Conservation (phyloP, 2,888 invertebrate genomes). For the Agonum fuliginosum region DNA sequence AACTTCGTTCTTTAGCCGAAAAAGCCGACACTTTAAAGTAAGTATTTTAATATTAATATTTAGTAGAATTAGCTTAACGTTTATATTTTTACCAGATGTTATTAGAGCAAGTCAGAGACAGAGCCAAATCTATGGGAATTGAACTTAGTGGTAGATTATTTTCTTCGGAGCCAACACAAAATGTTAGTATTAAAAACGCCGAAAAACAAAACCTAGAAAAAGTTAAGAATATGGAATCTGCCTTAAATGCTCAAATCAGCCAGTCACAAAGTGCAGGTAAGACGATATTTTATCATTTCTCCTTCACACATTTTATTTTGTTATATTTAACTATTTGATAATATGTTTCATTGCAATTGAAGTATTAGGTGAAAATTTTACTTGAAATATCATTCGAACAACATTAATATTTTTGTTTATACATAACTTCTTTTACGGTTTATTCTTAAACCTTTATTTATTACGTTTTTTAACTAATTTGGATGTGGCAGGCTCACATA, state of each 20-base stretch:
- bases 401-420: too few relatives aligned
- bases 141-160: constrained; percentile 76
- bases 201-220: constrained; percentile 71
- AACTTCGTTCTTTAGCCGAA: constrained; percentile 83
- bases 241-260: constrained; percentile 69
- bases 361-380: too few relatives aligned
- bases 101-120: constrained; percentile 84
- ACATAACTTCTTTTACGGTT: too few relatives aligned
- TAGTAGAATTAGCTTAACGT: constrained; percentile 24
- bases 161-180: constrained; percentile 65
- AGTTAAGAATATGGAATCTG: constrained; percentile 70
- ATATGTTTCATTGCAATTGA: too few relatives aligned
- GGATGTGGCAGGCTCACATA: too few relatives aligned
- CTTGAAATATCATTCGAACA: too few relatives aligned
- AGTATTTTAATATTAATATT: constrained; percentile 63
- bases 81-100: constrained; percentile 75
- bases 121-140: constrained; percentile 83
- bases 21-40: constrained; percentile 81
- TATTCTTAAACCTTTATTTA: too few relatives aligned
- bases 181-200: constrained; percentile 68
- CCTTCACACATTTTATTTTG: too few relatives aligned
- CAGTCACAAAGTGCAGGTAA: constrained; percentile 65
- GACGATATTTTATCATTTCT: background rate
- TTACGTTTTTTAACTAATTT: too few relatives aligned
- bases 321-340: too few relatives aligned